Percentiles rank a stretch among this genome's conserved stretches.
phyloP scores from a whole-genome alignment of 2,797 vertebrate genomes.

The Chrosomus eos region DNA sequence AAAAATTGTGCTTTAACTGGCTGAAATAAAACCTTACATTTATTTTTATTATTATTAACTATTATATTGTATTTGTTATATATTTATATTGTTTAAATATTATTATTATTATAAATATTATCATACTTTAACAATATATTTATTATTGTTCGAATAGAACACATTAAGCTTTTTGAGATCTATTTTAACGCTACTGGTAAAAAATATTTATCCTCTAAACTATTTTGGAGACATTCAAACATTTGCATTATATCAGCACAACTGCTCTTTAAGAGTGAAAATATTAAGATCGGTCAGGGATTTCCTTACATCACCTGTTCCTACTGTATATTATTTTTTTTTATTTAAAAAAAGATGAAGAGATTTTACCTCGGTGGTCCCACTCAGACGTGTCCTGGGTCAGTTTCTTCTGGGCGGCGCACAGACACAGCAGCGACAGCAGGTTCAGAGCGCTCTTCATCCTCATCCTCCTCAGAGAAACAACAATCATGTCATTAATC shows the following conservation, averaged over 20 bases:
- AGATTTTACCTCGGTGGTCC: conserved; percentile 67
- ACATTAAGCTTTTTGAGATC: too few species aligned
- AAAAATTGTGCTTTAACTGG: neutral
- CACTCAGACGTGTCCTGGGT: conserved; percentile 65
- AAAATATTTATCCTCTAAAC: neutral
- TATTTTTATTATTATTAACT: neutral
- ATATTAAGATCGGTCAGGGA: neutral
- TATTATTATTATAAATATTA: neutral
- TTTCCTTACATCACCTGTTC: neutral
- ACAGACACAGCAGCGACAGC: conserved; percentile 71
- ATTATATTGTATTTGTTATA: neutral
- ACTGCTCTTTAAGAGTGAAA: neutral
- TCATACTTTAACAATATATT: neutral
- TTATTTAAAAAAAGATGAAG: neutral
- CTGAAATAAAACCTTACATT: neutral
- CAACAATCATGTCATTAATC: conserved; percentile 43
- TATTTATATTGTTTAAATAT: too few species aligned
- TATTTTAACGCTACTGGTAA: too few species aligned
- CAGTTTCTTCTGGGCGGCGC: conserved; percentile 70
- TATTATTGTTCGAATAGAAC: too few species aligned
- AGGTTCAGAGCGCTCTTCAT: conserved; percentile 65
- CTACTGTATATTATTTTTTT: too few species aligned
- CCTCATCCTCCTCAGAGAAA: conserved; percentile 57
- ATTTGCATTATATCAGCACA: neutral
- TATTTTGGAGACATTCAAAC: neutral